Evolutionary conservation across 1,140 invertebrate species (phyloP).

Genomic region (Agrypnia vestita): DNA sequence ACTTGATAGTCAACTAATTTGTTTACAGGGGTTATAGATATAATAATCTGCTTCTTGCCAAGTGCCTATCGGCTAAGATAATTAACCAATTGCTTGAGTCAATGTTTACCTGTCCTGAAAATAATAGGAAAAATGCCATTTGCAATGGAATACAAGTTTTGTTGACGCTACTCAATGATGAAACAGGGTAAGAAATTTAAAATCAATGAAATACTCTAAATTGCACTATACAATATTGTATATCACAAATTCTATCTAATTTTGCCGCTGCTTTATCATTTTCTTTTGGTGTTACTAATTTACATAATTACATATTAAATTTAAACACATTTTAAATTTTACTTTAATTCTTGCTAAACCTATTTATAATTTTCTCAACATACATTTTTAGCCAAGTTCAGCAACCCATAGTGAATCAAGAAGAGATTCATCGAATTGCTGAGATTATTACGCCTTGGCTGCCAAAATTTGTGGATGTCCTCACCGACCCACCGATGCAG

Average conservation of each 20-base stretch:
- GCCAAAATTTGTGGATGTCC: constrained; percentile 49
- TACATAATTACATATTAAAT: too few relatives aligned
- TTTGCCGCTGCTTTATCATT: too few relatives aligned
- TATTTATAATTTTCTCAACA: constrained; percentile 7
- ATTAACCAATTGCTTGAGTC: constrained; percentile 64
- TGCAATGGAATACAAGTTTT: constrained; percentile 64
- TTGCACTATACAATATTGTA: neutral
- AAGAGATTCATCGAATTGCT: constrained; percentile 53
- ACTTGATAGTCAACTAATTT: neutral
- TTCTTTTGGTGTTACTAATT: too few relatives aligned
- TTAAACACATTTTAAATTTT: too few relatives aligned
- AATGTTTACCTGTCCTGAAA: constrained; percentile 65
- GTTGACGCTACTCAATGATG: constrained; percentile 63
- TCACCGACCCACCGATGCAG: constrained; percentile 37
- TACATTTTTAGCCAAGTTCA: constrained; percentile 31
- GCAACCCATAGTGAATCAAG: constrained; percentile 33
- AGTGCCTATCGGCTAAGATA: constrained; percentile 43
- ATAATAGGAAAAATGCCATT: constrained; percentile 62
- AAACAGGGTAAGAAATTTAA: constrained; percentile 39
- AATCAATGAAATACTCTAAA: neutral
- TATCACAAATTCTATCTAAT: too few relatives aligned
- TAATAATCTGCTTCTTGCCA: constrained; percentile 51
- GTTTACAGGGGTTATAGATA: constrained; percentile 27
- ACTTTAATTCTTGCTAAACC: neutral
- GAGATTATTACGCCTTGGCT: constrained; percentile 55